A percentile compares a stretch with the other conserved stretches of the same genome.
Evolutionary conservation across 2,797 vertebrate species (phyloP).

Genomic region (Sorex maritimensis): DNA sequence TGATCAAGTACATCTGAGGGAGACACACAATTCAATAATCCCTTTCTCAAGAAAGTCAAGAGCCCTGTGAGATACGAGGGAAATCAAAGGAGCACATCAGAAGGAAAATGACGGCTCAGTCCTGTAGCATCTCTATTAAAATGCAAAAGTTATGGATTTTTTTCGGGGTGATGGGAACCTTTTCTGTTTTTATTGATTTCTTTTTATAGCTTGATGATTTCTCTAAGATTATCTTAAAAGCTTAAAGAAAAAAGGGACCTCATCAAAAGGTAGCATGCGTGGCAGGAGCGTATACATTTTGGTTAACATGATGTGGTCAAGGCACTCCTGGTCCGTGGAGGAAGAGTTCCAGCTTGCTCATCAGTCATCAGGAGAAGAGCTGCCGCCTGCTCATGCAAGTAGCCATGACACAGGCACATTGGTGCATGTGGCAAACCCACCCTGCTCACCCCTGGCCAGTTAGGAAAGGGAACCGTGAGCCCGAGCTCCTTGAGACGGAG

Average conservation of each 20-base stretch:
- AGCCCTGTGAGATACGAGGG: slow-evolving; percentile 91
- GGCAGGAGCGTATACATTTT: slow-evolving; percentile 83
- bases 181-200: slow-evolving; percentile 92
- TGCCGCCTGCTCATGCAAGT: background rate
- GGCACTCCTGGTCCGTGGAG: background rate
- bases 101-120: slow-evolving; percentile 91
- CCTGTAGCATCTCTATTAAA: slow-evolving; percentile 92
- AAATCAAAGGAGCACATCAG: slow-evolving; percentile 93
- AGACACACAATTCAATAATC: slow-evolving; percentile 94
- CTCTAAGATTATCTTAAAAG: slow-evolving; percentile 93
- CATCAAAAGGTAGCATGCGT: slow-evolving; percentile 90
- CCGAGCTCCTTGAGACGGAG: background rate
- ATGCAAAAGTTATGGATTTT: slow-evolving; percentile 93
- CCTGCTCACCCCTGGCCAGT: background rate
- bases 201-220: slow-evolving; percentile 94
- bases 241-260: slow-evolving; percentile 90
- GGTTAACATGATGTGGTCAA: slow-evolving; percentile 81
- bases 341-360: background rate
- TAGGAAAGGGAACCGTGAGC: background rate
- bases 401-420: background rate
- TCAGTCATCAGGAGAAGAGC: background rate
- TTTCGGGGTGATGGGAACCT: slow-evolving; percentile 90
- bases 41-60: slow-evolving; percentile 94
- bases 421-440: background rate
- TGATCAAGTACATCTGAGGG: slow-evolving; percentile 94